A percentile compares a stretch with the other conserved stretches of the same genome.
phyloP scores from a whole-genome alignment of 2,113 vertebrate genomes.

The Chlorodrepanis virens region DNA sequence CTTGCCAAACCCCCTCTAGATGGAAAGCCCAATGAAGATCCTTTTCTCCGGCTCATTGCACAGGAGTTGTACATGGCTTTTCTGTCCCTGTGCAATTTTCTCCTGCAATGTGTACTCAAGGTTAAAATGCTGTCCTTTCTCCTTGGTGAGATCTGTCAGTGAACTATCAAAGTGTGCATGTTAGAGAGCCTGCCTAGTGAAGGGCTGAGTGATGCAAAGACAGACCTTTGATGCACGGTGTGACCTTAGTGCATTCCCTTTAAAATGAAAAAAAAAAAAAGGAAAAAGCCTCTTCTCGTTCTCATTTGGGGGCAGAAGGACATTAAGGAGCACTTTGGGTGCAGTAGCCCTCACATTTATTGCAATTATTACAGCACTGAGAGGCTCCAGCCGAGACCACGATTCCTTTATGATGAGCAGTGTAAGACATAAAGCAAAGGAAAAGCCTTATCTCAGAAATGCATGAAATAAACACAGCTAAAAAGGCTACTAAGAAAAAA shows the following conservation, averaged over 20 bases:
- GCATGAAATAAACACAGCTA: background rate
- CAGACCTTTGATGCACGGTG: background rate
- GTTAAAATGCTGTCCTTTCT: conserved; percentile 38
- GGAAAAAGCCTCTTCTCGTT: background rate
- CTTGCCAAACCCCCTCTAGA: background rate
- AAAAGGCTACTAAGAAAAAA: background rate
- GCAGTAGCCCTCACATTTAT: background rate
- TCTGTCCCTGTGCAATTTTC: conserved; percentile 10
- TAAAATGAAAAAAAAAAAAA: background rate
- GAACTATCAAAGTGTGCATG: background rate
- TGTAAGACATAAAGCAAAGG: background rate
- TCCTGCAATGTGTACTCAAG: conserved; percentile 8
- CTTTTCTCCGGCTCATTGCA: conserved; percentile 29
- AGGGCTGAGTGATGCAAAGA: background rate
- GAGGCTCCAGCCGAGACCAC: background rate
- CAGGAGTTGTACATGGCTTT: background rate
- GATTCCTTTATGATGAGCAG: background rate
- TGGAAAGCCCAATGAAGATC: conserved; percentile 4
- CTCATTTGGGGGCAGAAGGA: background rate
- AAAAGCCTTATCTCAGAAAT: background rate
- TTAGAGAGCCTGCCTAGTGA: background rate
- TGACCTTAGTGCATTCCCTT: background rate
- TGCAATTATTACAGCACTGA: background rate
- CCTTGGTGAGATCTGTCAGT: conserved; percentile 22
- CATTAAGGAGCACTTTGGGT: background rate